Evolutionary conservation across 2,888 invertebrate species (phyloP), one percentile per base, ranked within the genome.

Genomic region (Sphaerophoria rueppellii): DNA sequence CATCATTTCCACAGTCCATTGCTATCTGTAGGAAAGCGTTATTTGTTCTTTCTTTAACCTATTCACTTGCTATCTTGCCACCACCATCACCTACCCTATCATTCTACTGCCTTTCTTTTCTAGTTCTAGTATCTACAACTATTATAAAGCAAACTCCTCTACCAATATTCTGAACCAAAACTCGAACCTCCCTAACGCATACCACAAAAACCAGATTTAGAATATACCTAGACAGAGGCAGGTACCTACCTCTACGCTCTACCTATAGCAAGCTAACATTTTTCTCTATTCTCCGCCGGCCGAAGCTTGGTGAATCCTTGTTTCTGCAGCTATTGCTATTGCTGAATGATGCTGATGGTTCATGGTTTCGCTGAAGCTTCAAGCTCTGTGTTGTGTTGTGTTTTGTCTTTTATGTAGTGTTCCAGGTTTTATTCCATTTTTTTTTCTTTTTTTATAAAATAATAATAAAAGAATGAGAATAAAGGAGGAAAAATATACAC

Each of bases 1-100:
- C 71, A 71, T 79, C 75, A 71, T 80, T 80, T 48, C 48, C 69
- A 58, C 57, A 78, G 82, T 69, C 72, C 69, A 58, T 40, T 71
- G 40, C 43, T 60, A 43, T 40, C 60, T 24, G 1, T 24, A 2
- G 24, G 24, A 24, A 24, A 60, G 65, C 65, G 65, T 69, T 54
- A 55, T 69, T 34, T 69, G 37, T 55, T 55, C 24, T 24, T 55
- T 55, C 67, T 67, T 60, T 60, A 60, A 43, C 43, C 60, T 40
- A 60, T 60, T 60, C 52, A 52, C 35, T 67, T 50, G 50, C 24
- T 24, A 24, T 1, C 24, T 24, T 24, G 24, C 9, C 24, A 34
- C 6, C 14, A 2, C 9, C 40, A 4, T 0, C 16, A 16, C 11
- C n/a, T 32, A 0, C 7, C 24, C 32, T 40, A 6, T n/a, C n/a